Evolutionary conservation across 1,140 invertebrate genomes (phyloP).

Genomic region (Bombus consobrinus): DNA sequence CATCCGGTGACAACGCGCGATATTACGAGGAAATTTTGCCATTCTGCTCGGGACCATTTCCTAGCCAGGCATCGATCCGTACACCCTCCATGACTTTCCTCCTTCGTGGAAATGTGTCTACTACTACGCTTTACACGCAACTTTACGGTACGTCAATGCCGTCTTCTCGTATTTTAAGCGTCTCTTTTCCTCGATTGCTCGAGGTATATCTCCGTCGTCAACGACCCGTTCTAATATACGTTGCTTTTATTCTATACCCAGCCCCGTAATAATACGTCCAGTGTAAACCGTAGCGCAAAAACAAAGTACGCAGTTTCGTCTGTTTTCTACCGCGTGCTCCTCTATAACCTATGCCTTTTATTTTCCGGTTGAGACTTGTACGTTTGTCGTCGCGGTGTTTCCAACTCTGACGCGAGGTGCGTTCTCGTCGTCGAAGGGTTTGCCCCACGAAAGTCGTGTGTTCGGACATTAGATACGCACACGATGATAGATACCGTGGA

Average conservation of each 20-base stretch:
- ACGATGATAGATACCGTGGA: background rate
- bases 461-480: background rate
- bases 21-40: constrained; percentile 24
- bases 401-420: background rate
- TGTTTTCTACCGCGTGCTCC: background rate
- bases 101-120: constrained; percentile 50
- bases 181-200: constrained; percentile 1
- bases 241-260: constrained; percentile 45
- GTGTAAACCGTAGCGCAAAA: constrained; percentile 26
- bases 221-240: constrained; percentile 18
- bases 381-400: background rate
- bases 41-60: constrained; percentile 59
- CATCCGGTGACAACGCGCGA: constrained; percentile 4
- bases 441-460: background rate
- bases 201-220: constrained; percentile 33
- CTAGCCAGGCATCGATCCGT: constrained; percentile 72
- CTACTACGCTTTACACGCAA: constrained; percentile 43
- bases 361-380: background rate
- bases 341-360: background rate
- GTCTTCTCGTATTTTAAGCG: constrained; percentile 27
- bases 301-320: background rate
- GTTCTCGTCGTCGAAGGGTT: background rate
- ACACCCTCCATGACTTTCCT: constrained; percentile 64
- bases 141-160: constrained; percentile 30
- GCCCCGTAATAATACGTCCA: constrained; percentile 15